phyloP scores from a whole-genome alignment of 2,113 vertebrate genomes.

The Spermophilus dauricus region DNA sequence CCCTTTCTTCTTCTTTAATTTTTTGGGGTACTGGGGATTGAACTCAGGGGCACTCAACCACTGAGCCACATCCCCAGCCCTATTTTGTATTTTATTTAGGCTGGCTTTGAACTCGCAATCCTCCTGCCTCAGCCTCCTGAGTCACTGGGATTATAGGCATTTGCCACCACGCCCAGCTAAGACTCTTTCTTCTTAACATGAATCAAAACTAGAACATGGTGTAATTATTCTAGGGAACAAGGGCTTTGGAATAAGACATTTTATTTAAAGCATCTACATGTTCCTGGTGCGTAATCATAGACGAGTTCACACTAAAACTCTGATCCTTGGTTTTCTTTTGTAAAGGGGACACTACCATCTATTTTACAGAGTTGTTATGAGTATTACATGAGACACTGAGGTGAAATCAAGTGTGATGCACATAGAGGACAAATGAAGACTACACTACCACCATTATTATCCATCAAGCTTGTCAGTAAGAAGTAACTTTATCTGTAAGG shows the following conservation, averaged over 20 bases:
- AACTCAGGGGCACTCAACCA: too few species aligned
- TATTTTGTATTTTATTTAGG: too few species aligned
- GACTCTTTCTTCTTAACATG: neutral
- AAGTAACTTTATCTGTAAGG: constrained; percentile 43
- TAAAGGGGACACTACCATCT: neutral
- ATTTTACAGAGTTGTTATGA: constrained; percentile 35
- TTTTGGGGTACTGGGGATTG: too few species aligned
- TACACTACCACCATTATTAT: neutral
- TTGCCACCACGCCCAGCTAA: neutral
- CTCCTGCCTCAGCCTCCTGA: too few species aligned
- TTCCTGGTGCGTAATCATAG: neutral
- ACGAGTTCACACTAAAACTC: constrained; percentile 51
- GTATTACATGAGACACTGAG: constrained; percentile 52
- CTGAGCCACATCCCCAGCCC: too few species aligned
- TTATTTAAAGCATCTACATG: neutral
- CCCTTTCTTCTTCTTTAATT: too few species aligned
- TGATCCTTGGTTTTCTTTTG: constrained; percentile 50
- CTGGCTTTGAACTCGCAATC: too few species aligned
- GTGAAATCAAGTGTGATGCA: constrained; percentile 27
- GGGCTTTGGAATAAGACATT: constrained; percentile 60
- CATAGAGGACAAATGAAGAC: constrained; percentile 37
- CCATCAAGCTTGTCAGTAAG: constrained; percentile 33
- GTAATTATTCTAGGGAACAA: constrained; percentile 36
- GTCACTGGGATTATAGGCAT: too few species aligned
- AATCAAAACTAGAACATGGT: constrained; percentile 44